These are phyloP conservation scores for Pelochelys cantorii DNA, from an alignment of 2,797 vertebrate species.

Conservation along the genomic window DNA sequence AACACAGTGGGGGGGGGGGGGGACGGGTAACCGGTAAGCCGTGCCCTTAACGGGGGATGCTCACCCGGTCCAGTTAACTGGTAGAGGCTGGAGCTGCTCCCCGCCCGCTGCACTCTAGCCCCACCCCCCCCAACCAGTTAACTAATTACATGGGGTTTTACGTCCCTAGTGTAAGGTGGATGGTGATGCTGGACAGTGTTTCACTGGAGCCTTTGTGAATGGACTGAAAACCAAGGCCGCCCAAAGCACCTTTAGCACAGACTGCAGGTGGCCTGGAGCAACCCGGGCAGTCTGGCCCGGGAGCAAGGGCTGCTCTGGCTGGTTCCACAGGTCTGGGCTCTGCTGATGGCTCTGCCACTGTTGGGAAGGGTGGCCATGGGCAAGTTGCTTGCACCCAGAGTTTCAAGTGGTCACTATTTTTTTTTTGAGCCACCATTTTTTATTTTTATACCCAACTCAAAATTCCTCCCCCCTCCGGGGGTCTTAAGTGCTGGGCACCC, in stretches of 20 bases:
- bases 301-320: background rate
- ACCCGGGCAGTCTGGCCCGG: conserved; percentile 33
- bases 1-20: too few relatives aligned
- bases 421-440: background rate
- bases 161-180: background rate
- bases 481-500: background rate
- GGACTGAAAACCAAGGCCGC: conserved; percentile 41
- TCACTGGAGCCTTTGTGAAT: conserved; percentile 57
- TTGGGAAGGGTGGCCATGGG: background rate
- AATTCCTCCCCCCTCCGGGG: background rate
- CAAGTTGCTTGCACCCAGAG: background rate
- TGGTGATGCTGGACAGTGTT: conserved; percentile 45
- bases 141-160: too few relatives aligned
- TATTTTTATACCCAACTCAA: background rate
- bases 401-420: background rate
- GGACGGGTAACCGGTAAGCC: too few relatives aligned
- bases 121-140: too few relatives aligned
- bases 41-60: too few relatives aligned
- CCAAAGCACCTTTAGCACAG: conserved; percentile 48
- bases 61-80: too few relatives aligned
- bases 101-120: too few relatives aligned
- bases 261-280: conserved; percentile 14
- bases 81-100: too few relatives aligned
- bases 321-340: background rate
- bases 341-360: background rate